Conservation (phyloP, 2,113 vertebrate species). For the Reinhardtius hippoglossoides region DNA sequence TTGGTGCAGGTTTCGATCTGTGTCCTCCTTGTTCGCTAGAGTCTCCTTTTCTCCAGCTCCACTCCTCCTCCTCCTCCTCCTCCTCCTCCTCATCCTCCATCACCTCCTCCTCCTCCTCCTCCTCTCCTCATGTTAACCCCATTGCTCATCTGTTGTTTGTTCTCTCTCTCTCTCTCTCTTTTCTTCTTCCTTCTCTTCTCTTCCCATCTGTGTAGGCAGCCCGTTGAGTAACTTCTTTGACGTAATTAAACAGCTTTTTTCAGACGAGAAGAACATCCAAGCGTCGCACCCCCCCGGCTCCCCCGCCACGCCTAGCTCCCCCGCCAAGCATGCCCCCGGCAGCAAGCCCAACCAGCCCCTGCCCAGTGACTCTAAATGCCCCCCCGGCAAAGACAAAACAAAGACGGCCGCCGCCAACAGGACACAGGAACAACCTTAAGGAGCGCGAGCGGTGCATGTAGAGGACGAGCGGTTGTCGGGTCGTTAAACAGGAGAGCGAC, state of each 20-base stretch:
- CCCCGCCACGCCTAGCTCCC: constrained; percentile 81
- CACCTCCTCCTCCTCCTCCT: constrained; percentile 78
- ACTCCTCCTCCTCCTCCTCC: constrained; percentile 63
- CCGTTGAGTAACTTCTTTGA: constrained; percentile 99
- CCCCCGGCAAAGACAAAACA: constrained; percentile 91
- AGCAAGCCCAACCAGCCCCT: constrained; percentile 89
- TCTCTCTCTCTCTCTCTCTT: constrained; percentile 79
- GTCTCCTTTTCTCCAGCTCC: constrained; percentile 71
- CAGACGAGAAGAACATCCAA: constrained; percentile 99
- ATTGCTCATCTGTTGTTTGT: constrained; percentile 93
- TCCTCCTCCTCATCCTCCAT: constrained; percentile 78
- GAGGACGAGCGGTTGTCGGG: constrained; percentile 56
- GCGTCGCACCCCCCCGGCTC: constrained; percentile 90
- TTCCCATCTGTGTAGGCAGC: constrained; percentile 90
- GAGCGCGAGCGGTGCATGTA: constrained; percentile 74
- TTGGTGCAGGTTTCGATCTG: too few species aligned
- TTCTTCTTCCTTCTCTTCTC: constrained; percentile 78
- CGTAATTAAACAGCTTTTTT: constrained; percentile 99
- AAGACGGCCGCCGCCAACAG: constrained; percentile 89
- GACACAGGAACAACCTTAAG: constrained; percentile 93
- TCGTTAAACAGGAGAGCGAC: constrained; percentile 34
- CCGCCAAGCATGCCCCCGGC: constrained; percentile 90
- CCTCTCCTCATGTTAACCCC: constrained; percentile 81
- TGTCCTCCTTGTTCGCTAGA: background rate
- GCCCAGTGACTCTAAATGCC: constrained; percentile 91